Evolutionary conservation across 2,888 invertebrate species (phyloP).

Genomic region (Gerris lacustris): DNA sequence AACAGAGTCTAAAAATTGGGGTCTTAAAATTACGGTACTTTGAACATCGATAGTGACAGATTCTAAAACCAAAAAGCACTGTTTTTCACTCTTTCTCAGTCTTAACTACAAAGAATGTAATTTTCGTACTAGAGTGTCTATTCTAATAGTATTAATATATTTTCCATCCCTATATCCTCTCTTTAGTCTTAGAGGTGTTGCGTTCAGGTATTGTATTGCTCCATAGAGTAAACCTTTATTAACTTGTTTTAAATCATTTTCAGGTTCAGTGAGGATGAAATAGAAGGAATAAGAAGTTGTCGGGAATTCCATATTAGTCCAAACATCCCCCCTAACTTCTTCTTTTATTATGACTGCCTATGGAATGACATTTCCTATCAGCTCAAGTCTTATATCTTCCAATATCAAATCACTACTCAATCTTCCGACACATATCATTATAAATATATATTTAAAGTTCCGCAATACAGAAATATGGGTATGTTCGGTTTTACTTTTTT

Average conservation of each 20-base stretch:
- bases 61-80: too few relatives aligned
- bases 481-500: slow-evolving; percentile 18
- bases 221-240: background rate
- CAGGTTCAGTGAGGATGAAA: background rate
- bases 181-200: too few relatives aligned
- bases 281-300: slow-evolving; percentile 19
- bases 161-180: too few relatives aligned
- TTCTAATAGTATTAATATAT: too few relatives aligned
- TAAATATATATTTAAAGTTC: slow-evolving; percentile 28
- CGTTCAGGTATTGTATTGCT: too few relatives aligned
- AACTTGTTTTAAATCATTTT: background rate
- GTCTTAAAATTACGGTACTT: too few relatives aligned
- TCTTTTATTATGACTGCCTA: slow-evolving; percentile 28
- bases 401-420: slow-evolving; percentile 24
- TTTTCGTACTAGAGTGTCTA: too few relatives aligned
- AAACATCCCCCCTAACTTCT: slow-evolving; percentile 12
- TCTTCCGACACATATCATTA: slow-evolving; percentile 22
- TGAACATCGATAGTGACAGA: too few relatives aligned
- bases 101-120: too few relatives aligned
- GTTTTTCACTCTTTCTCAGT: too few relatives aligned
- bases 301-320: slow-evolving; percentile 27
- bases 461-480: slow-evolving; percentile 25
- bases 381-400: slow-evolving; percentile 25
- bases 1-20: too few relatives aligned
- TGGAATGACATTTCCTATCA: slow-evolving; percentile 21